Conservation (phyloP, 2,113 vertebrate genomes). For the Lepus americanus region DNA sequence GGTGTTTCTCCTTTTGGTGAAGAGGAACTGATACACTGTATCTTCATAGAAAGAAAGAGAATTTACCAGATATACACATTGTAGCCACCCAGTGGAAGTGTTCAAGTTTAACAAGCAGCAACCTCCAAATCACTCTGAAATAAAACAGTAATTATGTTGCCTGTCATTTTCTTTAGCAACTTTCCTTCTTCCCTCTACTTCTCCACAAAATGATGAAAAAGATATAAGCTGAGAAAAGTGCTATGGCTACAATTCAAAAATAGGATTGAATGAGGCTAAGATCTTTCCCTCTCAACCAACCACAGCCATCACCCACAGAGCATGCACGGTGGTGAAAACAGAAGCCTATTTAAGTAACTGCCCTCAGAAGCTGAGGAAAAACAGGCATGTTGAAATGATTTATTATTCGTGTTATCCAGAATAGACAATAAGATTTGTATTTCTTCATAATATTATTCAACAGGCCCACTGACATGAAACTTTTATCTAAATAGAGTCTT, state of each 20-base stretch:
- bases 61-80: slow-evolving; percentile 64
- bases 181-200: slow-evolving; percentile 51
- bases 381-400: slow-evolving; percentile 77
- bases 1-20: neutral
- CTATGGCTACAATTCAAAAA: slow-evolving; percentile 65
- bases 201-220: slow-evolving; percentile 20
- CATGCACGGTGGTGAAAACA: neutral
- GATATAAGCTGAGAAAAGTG: slow-evolving; percentile 24
- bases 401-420: slow-evolving; percentile 68
- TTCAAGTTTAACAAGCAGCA: slow-evolving; percentile 80
- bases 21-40: slow-evolving; percentile 58
- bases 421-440: slow-evolving; percentile 68
- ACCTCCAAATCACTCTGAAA: slow-evolving; percentile 73
- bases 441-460: slow-evolving; percentile 76
- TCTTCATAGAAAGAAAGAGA: neutral
- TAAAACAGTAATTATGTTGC: slow-evolving; percentile 73
- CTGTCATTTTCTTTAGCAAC: slow-evolving; percentile 80
- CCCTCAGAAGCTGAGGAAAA: slow-evolving; percentile 77
- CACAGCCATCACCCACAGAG: neutral
- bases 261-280: slow-evolving; percentile 23
- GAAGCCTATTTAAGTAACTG: slow-evolving; percentile 74
- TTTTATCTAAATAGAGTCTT: slow-evolving; percentile 73
- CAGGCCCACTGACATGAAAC: slow-evolving; percentile 70
- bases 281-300: slow-evolving; percentile 24
- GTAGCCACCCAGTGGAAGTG: slow-evolving; percentile 85